These are phyloP conservation scores for Drosophila anomelani DNA, from an alignment of 2,888 invertebrate genomes.

Conservation along the genomic window DNA sequence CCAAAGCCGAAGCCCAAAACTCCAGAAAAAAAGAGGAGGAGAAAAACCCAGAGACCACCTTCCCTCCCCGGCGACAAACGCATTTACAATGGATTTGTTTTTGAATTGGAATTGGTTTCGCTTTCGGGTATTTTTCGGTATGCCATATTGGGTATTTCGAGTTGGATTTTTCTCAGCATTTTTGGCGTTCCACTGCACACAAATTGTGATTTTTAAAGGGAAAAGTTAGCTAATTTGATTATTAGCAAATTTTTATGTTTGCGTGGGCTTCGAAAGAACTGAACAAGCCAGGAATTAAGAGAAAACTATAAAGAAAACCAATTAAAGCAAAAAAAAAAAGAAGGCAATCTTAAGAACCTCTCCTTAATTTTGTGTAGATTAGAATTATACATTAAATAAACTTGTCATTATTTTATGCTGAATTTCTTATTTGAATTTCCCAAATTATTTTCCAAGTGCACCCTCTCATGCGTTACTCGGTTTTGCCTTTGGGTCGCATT, in stretches of 20 bases:
- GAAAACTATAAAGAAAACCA: neutral
- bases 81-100: constrained; percentile 72
- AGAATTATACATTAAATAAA: too few relatives aligned
- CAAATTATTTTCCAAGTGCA: constrained; percentile 6
- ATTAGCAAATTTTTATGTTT: neutral
- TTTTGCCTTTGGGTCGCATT: constrained; percentile 51
- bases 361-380: too few relatives aligned
- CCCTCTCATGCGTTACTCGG: constrained; percentile 20
- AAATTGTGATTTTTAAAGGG: neutral
- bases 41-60: constrained; percentile 5
- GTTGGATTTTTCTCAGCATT: constrained; percentile 7
- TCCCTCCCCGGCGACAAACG: constrained; percentile 27
- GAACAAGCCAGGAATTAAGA: neutral
- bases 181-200: constrained; percentile 26
- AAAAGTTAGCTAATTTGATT: neutral
- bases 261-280: neutral
- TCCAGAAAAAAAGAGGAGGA: neutral
- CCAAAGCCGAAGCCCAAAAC: neutral
- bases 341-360: too few relatives aligned
- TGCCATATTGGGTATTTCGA: constrained; percentile 31
- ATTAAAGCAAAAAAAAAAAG: neutral
- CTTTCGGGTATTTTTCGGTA: constrained; percentile 46
- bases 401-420: too few relatives aligned
- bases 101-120: constrained; percentile 52
- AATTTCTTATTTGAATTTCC: neutral